A percentile compares a stretch with the other conserved stretches of the same genome.
Evolutionary conservation across 1,140 invertebrate genomes (phyloP).

Genomic region (Rhopalosiphum maidis): DNA sequence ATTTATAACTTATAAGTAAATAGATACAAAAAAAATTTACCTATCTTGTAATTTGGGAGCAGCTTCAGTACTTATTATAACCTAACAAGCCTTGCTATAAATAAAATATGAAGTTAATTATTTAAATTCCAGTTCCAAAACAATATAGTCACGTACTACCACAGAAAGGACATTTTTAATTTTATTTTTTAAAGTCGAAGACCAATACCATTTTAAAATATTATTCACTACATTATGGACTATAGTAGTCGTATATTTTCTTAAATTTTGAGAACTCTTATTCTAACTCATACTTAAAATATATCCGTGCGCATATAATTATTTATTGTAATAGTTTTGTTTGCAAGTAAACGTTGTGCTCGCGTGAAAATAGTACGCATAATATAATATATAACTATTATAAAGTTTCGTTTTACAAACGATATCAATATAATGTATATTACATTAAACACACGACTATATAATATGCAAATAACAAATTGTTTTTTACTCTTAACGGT

Average conservation of each 20-base stretch:
- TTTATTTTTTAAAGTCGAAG: neutral
- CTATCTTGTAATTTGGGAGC: no score
- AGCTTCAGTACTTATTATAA: no score
- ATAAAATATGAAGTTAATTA: no score
- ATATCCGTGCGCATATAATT: neutral
- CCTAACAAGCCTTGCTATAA: no score
- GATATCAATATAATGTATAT: neutral
- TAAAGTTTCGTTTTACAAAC: neutral
- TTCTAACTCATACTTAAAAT: neutral
- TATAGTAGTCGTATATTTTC: neutral
- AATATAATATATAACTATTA: neutral
- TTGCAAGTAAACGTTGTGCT: neutral
- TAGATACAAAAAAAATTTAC: no score
- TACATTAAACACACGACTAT: neutral
- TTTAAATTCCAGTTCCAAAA: no score
- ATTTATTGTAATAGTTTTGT: neutral
- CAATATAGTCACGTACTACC: no score
- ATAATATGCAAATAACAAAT: neutral
- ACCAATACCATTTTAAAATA: neutral
- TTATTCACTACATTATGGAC: neutral
- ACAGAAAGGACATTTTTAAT: neutral
- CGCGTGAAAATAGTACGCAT: neutral
- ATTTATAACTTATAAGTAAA: no score
- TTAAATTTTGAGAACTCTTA: neutral
- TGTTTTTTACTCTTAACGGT: neutral